Percentiles rank a stretch among this genome's conserved stretches.
phyloP scores from a whole-genome alignment of 2,797 vertebrate genomes.

The Acanthopagrus latus region DNA sequence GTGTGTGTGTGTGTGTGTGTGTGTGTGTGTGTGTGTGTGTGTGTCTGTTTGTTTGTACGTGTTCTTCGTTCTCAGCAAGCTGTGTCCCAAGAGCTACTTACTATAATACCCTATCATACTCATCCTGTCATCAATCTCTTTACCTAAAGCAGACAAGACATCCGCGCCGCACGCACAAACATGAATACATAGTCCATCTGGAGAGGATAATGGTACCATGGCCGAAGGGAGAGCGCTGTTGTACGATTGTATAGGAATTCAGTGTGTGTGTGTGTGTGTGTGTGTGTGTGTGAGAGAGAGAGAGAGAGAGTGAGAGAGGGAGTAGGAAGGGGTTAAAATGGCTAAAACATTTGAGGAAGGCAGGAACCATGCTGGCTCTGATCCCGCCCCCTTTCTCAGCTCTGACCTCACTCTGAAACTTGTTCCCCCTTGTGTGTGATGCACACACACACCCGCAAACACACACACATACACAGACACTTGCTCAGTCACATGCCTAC shows the following conservation, averaged over 20 bases:
- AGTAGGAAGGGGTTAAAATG: conserved; percentile 69
- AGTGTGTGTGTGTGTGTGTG: conserved; percentile 14
- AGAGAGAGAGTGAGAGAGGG: neutral
- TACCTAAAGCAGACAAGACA: conserved; percentile 63
- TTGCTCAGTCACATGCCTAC: conserved; percentile 47
- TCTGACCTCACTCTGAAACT: conserved; percentile 83
- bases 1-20: too few species aligned
- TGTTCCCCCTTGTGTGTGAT: conserved; percentile 60
- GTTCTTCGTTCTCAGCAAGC: conserved; percentile 53
- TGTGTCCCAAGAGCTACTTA: conserved; percentile 70
- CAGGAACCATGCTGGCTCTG: conserved; percentile 67
- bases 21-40: conserved; percentile 25
- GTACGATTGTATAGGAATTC: conserved; percentile 24
- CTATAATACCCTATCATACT: conserved; percentile 72
- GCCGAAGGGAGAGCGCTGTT: conserved; percentile 36
- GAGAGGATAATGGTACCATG: conserved; percentile 47
- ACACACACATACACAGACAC: conserved; percentile 40
- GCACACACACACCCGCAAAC: conserved; percentile 33
- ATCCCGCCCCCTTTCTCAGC: conserved; percentile 79
- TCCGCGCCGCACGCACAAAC: conserved; percentile 11
- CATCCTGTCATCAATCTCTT: conserved; percentile 71
- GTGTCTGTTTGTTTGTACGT: conserved; percentile 17
- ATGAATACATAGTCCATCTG: conserved; percentile 59
- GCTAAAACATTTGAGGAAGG: conserved; percentile 66
- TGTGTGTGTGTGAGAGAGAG: conserved; percentile 15